These are phyloP conservation scores for Molossus alvarezi DNA, from an alignment of 2,797 vertebrate genomes.

Conservation along the genomic window DNA sequence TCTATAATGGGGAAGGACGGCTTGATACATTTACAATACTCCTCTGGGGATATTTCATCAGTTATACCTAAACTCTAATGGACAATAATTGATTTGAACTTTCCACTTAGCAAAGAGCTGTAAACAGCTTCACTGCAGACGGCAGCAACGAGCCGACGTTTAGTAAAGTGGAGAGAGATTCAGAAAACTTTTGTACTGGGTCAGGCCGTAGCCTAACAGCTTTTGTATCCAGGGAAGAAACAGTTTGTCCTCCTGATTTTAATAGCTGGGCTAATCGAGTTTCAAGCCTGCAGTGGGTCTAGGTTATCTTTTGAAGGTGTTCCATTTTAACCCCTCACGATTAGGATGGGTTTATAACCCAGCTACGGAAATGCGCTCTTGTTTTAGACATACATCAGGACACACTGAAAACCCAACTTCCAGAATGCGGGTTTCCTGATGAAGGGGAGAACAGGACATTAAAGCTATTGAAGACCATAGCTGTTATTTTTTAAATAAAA, in stretches of 20 bases:
- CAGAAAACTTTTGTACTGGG: slow-evolving; percentile 88
- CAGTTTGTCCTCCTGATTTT: slow-evolving; percentile 83
- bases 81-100: slow-evolving; percentile 94
- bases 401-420: slow-evolving; percentile 73
- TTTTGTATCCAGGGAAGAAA: slow-evolving; percentile 85
- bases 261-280: slow-evolving; percentile 85
- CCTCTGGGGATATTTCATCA: slow-evolving; percentile 93
- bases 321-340: slow-evolving; percentile 78
- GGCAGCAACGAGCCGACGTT: slow-evolving; percentile 88
- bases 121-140: slow-evolving; percentile 92
- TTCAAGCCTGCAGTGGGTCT: slow-evolving; percentile 82
- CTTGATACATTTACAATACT: slow-evolving; percentile 92
- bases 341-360: slow-evolving; percentile 80
- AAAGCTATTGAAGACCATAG: slow-evolving; percentile 55
- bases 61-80: slow-evolving; percentile 94
- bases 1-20: slow-evolving; percentile 92
- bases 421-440: slow-evolving; percentile 75
- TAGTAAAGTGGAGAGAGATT: slow-evolving; percentile 92
- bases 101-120: slow-evolving; percentile 92
- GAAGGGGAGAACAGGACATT: slow-evolving; percentile 69
- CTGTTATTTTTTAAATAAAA: not conserved
- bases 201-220: slow-evolving; percentile 85
- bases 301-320: slow-evolving; percentile 79
- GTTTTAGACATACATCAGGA: slow-evolving; percentile 74
- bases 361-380: slow-evolving; percentile 82